A percentile compares a stretch with the other conserved stretches of the same genome.
phyloP scores from a whole-genome alignment of 2,113 vertebrate species.

The Neodon shergylaensis region DNA sequence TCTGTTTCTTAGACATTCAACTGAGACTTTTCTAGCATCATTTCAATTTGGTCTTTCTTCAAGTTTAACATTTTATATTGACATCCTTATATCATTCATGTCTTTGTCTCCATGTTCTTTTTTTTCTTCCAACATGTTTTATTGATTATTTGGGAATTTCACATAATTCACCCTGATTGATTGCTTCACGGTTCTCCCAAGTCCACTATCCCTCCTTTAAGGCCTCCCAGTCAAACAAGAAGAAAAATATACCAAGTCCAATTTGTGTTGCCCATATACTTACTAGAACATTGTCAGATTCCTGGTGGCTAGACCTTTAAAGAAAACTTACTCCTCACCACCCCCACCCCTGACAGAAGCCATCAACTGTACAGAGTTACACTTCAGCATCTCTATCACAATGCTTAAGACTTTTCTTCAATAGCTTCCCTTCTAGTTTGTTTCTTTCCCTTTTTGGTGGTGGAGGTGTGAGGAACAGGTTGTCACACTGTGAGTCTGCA shows the following conservation, averaged over 20 bases:
- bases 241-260: not conserved
- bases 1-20: not conserved
- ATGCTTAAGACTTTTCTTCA: not conserved
- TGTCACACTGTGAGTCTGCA: not conserved
- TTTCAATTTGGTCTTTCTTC: not conserved
- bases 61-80: not conserved
- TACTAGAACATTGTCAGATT: not conserved
- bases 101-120: not conserved
- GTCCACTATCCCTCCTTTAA: not conserved
- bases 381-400: not conserved
- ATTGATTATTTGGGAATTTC: not conserved
- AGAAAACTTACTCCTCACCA: not conserved
- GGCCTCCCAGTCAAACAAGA: no score
- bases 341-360: not conserved
- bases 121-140: not conserved
- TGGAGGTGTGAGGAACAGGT: no score
- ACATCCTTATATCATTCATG: not conserved
- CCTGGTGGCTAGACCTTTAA: not conserved
- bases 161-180: not conserved
- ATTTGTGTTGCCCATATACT: not conserved
- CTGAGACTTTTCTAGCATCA: not conserved
- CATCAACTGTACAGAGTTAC: not conserved
- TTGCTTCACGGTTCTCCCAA: not conserved
- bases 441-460: not conserved
- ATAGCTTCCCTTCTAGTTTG: not conserved